Evolutionary conservation across 2,797 vertebrate genomes (phyloP).

Genomic region (Cetoscarus ocellatus): DNA sequence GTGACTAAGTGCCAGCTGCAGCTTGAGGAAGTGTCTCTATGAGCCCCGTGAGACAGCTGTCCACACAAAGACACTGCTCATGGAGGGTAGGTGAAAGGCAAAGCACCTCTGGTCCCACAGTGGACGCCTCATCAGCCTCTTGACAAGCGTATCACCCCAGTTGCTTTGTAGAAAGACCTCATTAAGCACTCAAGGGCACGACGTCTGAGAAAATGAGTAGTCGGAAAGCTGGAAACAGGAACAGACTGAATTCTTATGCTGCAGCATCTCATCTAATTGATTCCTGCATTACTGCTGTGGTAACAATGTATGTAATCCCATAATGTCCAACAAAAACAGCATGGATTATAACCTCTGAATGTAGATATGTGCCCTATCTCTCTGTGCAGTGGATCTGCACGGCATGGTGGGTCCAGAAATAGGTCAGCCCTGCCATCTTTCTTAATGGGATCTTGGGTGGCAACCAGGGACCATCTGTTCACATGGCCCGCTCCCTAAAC

Average conservation of each 20-base stretch:
- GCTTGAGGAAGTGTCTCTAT: constrained; percentile 45
- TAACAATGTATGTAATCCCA: constrained; percentile 56
- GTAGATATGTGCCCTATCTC: constrained; percentile 56
- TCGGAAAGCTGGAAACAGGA: constrained; percentile 50
- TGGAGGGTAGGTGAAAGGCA: constrained; percentile 54
- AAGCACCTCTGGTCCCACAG: constrained; percentile 45
- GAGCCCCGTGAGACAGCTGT: constrained; percentile 54
- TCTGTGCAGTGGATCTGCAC: constrained; percentile 57
- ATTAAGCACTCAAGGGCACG: constrained; percentile 73
- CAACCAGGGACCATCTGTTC: constrained; percentile 82
- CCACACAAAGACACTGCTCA: constrained; percentile 38
- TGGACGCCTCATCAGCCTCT: constrained; percentile 53
- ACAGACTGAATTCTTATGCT: constrained; percentile 21
- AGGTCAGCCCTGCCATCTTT: constrained; percentile 82
- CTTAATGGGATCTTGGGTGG: constrained; percentile 83
- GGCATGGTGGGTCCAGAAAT: constrained; percentile 71
- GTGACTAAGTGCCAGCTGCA: constrained; percentile 45
- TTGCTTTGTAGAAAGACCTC: constrained; percentile 61
- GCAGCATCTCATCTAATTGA: constrained; percentile 39
- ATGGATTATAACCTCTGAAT: constrained; percentile 65
- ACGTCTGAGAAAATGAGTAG: constrained; percentile 40
- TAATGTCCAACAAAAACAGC: constrained; percentile 65
- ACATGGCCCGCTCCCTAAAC: constrained; percentile 66
- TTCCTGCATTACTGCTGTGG: constrained; percentile 47
- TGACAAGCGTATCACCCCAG: constrained; percentile 54